Percentiles rank a stretch among this genome's conserved stretches.
Conservation (phyloP, 1,140 invertebrate genomes). For the Acromyrmex heyeri region DNA sequence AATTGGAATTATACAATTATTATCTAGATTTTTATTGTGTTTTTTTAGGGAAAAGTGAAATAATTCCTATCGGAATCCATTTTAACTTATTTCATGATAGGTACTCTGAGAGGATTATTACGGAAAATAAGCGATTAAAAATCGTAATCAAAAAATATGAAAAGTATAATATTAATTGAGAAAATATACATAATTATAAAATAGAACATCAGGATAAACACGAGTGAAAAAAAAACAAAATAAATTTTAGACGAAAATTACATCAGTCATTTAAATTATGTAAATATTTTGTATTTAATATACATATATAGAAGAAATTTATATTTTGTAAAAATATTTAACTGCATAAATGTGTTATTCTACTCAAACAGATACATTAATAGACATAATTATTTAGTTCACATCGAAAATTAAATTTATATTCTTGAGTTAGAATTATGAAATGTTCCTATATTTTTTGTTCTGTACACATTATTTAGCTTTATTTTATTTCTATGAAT, state of each 20-base stretch:
- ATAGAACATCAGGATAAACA: not conserved
- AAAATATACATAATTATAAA: not conserved
- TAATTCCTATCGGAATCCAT: no score
- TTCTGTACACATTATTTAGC: no score
- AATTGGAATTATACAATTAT: no score
- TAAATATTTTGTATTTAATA: not conserved
- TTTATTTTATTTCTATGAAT: not conserved
- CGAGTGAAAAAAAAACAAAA: not conserved
- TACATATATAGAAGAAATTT: not conserved
- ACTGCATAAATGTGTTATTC: not conserved
- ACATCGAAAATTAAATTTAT: not conserved
- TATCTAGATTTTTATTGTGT: no score
- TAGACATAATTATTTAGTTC: not conserved
- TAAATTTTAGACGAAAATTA: not conserved
- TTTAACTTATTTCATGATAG: no score
- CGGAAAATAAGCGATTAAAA: not conserved
- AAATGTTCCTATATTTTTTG: not conserved
- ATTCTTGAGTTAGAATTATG: slow-evolving; percentile 6
- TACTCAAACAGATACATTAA: not conserved
- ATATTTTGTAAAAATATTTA: not conserved
- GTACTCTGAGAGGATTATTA: not conserved
- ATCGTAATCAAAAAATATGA: not conserved
- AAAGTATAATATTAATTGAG: not conserved
- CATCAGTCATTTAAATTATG: not conserved
- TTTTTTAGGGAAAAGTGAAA: no score